Conservation (phyloP, 2,888 invertebrate species). For the Eulithis testata region DNA sequence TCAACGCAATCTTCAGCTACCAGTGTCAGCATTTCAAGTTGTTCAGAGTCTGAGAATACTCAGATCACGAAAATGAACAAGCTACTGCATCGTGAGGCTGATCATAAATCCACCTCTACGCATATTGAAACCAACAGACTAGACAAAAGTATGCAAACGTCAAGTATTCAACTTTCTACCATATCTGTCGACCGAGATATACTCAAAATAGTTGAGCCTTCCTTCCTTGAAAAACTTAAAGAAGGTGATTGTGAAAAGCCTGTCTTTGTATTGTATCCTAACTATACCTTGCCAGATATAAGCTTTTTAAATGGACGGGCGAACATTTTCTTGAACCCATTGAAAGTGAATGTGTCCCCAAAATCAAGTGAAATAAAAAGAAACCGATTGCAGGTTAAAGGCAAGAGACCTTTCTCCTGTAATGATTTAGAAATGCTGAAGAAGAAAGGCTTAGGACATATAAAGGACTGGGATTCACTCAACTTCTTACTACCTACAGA, state of each 20-base stretch:
- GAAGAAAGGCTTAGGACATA: conserved; percentile 92
- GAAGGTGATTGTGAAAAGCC: conserved; percentile 88
- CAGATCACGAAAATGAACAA: conserved; percentile 80
- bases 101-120: conserved; percentile 79
- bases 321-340: conserved; percentile 90
- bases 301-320: conserved; percentile 88
- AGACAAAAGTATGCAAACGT: conserved; percentile 91
- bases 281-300: conserved; percentile 94
- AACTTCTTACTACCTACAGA: conserved; percentile 94
- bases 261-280: conserved; percentile 95
- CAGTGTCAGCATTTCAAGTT: conserved; percentile 82
- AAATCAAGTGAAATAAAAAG: conserved; percentile 71
- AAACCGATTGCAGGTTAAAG: conserved; percentile 69
- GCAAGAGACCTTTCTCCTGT: conserved; percentile 89
- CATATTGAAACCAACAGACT: conserved; percentile 84
- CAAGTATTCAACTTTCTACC: conserved; percentile 73
- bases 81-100: conserved; percentile 68
- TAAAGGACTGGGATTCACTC: conserved; percentile 97
- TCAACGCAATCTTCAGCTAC: conserved; percentile 81
- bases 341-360: conserved; percentile 82
- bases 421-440: conserved; percentile 92
- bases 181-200: conserved; percentile 76
- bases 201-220: conserved; percentile 87
- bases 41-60: conserved; percentile 82
- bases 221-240: conserved; percentile 88